These are phyloP conservation scores for Callaeas wilsoni DNA, from an alignment of 2,113 vertebrate genomes.

Conservation along the genomic window DNA sequence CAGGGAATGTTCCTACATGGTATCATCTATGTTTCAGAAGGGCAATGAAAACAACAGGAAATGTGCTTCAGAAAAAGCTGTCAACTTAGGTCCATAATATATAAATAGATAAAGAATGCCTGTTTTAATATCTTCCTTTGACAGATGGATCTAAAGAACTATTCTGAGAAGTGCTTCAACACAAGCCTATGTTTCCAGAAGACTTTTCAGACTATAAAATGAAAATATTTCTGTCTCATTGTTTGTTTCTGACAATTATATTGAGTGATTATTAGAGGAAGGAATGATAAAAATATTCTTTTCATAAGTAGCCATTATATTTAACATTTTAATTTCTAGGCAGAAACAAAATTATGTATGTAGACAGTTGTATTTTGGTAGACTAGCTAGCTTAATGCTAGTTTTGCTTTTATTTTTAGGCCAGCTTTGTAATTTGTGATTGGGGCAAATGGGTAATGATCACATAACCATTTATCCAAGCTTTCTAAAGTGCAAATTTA, in stretches of 20 bases:
- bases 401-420: not conserved
- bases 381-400: not conserved
- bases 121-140: not conserved
- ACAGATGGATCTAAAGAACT: not conserved
- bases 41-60: not conserved
- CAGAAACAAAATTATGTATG: not conserved
- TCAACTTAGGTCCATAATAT: not conserved
- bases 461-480: not conserved
- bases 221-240: not conserved
- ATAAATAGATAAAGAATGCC: not conserved
- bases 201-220: not conserved
- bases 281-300: not conserved
- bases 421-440: not conserved
- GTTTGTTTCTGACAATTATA: not conserved
- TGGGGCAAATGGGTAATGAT: not conserved
- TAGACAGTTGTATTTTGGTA: not conserved
- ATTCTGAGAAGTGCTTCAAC: not conserved
- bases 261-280: not conserved
- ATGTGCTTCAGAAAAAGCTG: not conserved
- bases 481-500: not conserved
- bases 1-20: not conserved
- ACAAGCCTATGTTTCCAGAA: not conserved
- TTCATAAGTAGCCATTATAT: not conserved
- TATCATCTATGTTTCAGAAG: not conserved
- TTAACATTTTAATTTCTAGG: not conserved